A percentile compares a stretch with the other conserved stretches of the same genome.
These are phyloP conservation scores for Mayetiola destructor DNA, from an alignment of 2,888 invertebrate species.

Conservation along the genomic window DNA sequence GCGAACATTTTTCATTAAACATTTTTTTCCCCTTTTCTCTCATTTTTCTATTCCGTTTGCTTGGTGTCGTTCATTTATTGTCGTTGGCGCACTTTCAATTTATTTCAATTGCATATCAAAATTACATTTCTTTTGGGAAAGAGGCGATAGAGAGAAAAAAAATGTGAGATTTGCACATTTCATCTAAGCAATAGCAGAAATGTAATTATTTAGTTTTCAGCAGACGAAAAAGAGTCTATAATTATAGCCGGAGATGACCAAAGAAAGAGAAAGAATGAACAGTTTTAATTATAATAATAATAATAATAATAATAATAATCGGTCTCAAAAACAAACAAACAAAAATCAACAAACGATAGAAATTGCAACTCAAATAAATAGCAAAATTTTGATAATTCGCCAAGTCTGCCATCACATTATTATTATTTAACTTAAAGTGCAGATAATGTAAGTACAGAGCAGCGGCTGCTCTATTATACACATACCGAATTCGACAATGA, in stretches of 20 bases:
- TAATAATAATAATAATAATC: neutral
- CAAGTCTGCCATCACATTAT: constrained; percentile 2
- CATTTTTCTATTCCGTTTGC: neutral
- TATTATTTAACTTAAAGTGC: constrained; percentile 3
- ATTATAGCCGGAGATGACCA: neutral
- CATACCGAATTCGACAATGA: no score
- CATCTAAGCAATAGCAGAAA: no score
- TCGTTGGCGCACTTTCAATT: neutral
- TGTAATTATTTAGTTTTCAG: no score
- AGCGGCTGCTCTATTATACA: no score
- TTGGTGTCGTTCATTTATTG: neutral
- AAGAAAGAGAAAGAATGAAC: neutral
- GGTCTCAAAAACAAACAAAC: neutral
- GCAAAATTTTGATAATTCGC: constrained; percentile 2
- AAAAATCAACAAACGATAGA: neutral
- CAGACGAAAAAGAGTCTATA: no score
- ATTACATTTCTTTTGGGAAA: neutral
- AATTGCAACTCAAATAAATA: neutral
- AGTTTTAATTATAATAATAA: neutral
- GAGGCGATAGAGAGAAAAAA: neutral
- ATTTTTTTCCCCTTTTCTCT: neutral
- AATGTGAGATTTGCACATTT: no score
- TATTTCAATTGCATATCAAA: neutral
- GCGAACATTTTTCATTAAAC: no score
- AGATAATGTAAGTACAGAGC: no score